These are phyloP conservation scores for Poecilobothrus nobilitatus DNA, from an alignment of 2,888 invertebrate species.

Conservation along the genomic window DNA sequence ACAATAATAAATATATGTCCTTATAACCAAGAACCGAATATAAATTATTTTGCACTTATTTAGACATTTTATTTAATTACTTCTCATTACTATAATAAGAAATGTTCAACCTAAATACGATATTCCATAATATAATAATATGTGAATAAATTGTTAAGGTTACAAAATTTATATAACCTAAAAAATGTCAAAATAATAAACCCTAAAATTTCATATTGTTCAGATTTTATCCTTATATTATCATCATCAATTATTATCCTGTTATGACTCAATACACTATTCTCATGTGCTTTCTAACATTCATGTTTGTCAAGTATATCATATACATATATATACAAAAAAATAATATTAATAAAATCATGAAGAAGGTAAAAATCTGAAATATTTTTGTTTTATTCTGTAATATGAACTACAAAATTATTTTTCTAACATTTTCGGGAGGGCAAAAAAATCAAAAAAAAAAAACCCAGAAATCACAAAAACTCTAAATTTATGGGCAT, in stretches of 20 bases:
- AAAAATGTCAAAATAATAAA: background rate
- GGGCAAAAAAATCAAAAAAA: too few species aligned
- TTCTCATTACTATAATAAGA: background rate
- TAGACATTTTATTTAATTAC: background rate
- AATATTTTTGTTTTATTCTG: too few species aligned
- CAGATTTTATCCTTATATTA: background rate
- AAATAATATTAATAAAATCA: too few species aligned
- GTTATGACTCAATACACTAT: background rate
- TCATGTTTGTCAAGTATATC: too few species aligned
- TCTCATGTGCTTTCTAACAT: background rate
- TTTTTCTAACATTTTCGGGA: too few species aligned
- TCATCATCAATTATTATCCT: background rate
- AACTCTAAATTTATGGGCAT: background rate
- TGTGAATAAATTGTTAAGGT: background rate
- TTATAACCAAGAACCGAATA: background rate
- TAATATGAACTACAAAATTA: too few species aligned
- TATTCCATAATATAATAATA: background rate
- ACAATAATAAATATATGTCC: background rate
- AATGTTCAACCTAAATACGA: too few species aligned
- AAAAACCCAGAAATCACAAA: too few species aligned
- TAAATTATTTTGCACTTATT: background rate
- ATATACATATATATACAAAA: too few species aligned
- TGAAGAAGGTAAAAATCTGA: too few species aligned
- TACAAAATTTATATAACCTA: background rate
- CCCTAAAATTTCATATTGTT: background rate